Evolutionary conservation across 2,113 vertebrate genomes (phyloP), one percentile per base, ranked within the genome.

Genomic region (Platichthys stellatus): DNA sequence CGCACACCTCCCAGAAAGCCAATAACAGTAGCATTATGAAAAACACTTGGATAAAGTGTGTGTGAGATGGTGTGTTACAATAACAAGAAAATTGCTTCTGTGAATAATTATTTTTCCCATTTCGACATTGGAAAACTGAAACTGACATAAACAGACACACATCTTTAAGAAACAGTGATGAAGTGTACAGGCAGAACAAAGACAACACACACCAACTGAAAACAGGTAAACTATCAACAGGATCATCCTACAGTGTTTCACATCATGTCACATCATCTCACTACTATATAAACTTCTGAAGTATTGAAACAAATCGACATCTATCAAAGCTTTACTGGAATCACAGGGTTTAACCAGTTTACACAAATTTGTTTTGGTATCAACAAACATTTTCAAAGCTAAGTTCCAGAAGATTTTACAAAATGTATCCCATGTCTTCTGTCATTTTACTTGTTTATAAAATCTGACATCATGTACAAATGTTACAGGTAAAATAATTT

Each of bases 401-500:
- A 31, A 64, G 18, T 53, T 73, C 45, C 28, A 74, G 51, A 26
- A 4, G 10, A 23, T 67, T 66, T 63, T 51, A 23, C 14, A 64
- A 81, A 66, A 31, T 28, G 38, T 57, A 40, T 66, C 13, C 28
- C 51, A 24, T 4, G 26, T 40, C 40, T 64, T 31, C 10, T 68
- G 4, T 71, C 7, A 23, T 38, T 11, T 57, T 0, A 54, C 6
- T 5, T 28, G 49, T 72, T 83, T 15, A 80, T 64, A 77, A 72
- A 84, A 58, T 77, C 69, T 76, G 73, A 63, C 43, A 56, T 58
- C 58, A 81, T 80, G 68, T 89, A 87, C 76, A 89, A 84, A 80
- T 58, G 61, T 84, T 83, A 76, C 76, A 87, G 68, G 62, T 65
- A 43, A 56, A 91, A 89, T 89, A 79, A 91, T 77, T 83, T 86